A percentile compares a stretch with the other conserved stretches of the same genome.
phyloP scores from a whole-genome alignment of 2,888 invertebrate species.

The Gortyna flavago region DNA sequence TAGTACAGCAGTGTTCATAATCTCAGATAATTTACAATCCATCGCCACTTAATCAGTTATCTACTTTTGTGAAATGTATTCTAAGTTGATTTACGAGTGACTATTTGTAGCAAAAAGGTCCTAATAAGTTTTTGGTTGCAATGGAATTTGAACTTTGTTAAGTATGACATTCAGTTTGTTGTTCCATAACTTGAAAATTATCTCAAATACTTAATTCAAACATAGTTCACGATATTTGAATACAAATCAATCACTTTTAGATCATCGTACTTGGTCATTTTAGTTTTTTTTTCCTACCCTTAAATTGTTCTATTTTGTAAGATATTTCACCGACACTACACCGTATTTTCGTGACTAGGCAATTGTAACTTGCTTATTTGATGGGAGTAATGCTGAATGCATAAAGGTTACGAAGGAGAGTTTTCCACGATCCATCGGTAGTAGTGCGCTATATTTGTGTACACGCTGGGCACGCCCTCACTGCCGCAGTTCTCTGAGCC shows the following conservation, averaged over 20 bases:
- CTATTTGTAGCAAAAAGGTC: background rate
- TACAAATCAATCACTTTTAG: background rate
- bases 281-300: background rate
- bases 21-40: background rate
- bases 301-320: slow-evolving; percentile 21
- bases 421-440: slow-evolving; percentile 93
- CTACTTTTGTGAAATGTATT: too few relatives aligned
- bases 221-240: background rate
- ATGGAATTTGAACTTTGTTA: background rate
- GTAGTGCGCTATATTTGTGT: slow-evolving; percentile 94
- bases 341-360: slow-evolving; percentile 52
- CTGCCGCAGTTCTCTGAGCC: slow-evolving; percentile 94
- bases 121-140: background rate
- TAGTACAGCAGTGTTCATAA: background rate
- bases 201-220: background rate
- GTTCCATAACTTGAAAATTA: background rate
- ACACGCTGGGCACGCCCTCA: slow-evolving; percentile 93
- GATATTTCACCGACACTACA: slow-evolving; percentile 13
- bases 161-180: background rate
- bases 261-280: background rate
- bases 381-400: background rate
- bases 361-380: slow-evolving; percentile 17
- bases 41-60: too few relatives aligned
- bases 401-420: slow-evolving; percentile 68
- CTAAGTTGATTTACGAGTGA: background rate